These are phyloP conservation scores for Atta texana DNA, from an alignment of 1,140 invertebrate species.

Conservation along the genomic window DNA sequence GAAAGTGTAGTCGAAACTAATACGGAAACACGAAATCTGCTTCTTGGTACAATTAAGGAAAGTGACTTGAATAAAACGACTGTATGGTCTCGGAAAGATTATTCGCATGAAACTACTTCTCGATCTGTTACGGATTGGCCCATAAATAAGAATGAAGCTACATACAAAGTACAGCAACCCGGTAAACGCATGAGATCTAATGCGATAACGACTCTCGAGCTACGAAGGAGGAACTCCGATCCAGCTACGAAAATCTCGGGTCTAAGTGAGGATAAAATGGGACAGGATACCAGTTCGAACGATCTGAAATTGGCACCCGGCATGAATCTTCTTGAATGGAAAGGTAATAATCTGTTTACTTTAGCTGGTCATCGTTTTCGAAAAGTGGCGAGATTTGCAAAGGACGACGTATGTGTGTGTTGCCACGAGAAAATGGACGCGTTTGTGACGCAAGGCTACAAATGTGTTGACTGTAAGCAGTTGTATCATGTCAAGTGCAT, in stretches of 20 bases:
- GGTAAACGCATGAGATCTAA: constrained; percentile 86
- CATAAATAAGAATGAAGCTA: constrained; percentile 81
- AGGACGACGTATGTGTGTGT: constrained; percentile 92
- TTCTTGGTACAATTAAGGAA: constrained; percentile 84
- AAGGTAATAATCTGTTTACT: constrained; percentile 87
- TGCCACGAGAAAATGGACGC: constrained; percentile 93
- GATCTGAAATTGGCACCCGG: constrained; percentile 83
- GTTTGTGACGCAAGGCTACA: constrained; percentile 93
- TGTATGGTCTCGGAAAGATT: constrained; percentile 80
- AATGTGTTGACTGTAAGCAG: constrained; percentile 93
- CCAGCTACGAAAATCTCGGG: constrained; percentile 88
- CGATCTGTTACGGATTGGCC: constrained; percentile 84
- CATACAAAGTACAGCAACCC: constrained; percentile 76
- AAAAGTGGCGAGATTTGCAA: constrained; percentile 90
- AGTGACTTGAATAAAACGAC: constrained; percentile 79
- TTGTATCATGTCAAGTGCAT: constrained; percentile 96
- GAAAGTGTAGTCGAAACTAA: constrained; percentile 80
- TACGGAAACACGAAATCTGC: constrained; percentile 80
- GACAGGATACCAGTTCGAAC: constrained; percentile 80
- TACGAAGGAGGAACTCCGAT: constrained; percentile 91
- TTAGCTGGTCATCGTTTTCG: constrained; percentile 91
- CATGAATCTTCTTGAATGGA: constrained; percentile 87
- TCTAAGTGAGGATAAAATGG: constrained; percentile 82
- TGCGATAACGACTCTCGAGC: constrained; percentile 85
- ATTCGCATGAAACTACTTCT: constrained; percentile 63